phyloP scores from a whole-genome alignment of 2,113 vertebrate species.

The Corapipo altera region DNA sequence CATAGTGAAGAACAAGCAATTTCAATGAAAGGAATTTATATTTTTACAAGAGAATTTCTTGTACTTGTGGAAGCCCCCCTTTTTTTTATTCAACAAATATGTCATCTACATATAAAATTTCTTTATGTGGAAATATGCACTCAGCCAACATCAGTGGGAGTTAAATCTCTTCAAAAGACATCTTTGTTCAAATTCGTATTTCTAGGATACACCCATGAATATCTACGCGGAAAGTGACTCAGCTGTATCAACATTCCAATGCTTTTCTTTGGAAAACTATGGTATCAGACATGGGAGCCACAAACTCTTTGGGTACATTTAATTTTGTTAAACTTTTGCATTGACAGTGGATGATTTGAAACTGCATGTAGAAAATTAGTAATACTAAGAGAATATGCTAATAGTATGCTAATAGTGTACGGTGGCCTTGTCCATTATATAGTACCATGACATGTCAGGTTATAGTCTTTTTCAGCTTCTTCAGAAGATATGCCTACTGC shows the following conservation, averaged over 20 bases:
- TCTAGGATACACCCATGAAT: background rate
- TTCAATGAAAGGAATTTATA: background rate
- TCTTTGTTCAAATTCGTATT: background rate
- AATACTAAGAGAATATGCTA: background rate
- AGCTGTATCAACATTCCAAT: background rate
- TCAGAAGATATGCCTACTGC: background rate
- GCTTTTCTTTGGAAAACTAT: background rate
- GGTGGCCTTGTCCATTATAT: background rate
- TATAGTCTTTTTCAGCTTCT: background rate
- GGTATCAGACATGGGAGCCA: background rate
- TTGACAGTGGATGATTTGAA: background rate
- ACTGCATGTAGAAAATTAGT: background rate
- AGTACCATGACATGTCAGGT: background rate
- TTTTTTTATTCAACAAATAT: background rate
- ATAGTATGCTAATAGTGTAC: background rate
- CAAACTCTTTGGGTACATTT: background rate
- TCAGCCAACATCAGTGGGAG: background rate
- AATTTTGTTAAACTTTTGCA: background rate
- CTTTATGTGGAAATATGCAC: background rate
- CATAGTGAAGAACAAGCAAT: background rate
- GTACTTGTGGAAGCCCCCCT: background rate
- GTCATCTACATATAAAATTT: background rate
- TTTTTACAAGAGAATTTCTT: background rate
- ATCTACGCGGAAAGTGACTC: background rate
- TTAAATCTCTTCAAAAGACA: background rate